Base-by-base conservation (phyloP, 2,113 vertebrate species). In the Callipepla californica region DNA sequence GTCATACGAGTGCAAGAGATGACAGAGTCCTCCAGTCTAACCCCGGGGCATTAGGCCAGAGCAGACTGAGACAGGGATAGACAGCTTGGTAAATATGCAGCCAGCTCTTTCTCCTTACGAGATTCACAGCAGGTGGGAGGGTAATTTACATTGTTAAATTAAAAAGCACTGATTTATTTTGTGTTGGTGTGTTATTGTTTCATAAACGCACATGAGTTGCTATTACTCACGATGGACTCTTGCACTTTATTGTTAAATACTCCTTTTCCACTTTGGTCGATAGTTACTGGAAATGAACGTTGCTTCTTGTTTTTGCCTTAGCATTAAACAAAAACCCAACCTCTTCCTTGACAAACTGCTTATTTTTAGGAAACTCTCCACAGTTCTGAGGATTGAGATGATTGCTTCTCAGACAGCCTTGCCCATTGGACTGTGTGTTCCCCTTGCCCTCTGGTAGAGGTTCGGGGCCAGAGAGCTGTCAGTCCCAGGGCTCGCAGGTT, bases 1-100 rank as follows among this genome's bases (percentile, higher is more conserved):
- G 96, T 96, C 95, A 96, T 92, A 92, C 19, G 74, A 97, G 96
- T 96, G 90, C 96, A 95, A 95, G 80, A 94, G 93, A 95, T 95
- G 93, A 95, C 78, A 91, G 91, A 95, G 92, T 91, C 93, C 85
- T 95, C 34, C 92, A 90, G 94, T 73, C 94, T 93, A 94, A 93
- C 86, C 94, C 83, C 63, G 48, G 95, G 94, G 95, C 95, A 87
- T 85, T 75, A 92, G 93, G 95, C 92, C 87, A 92, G 93, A 58
- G 61, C 79, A 67, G 86, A 94, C 67, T 87, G 95, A 79, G 85
- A 68, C 48, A 11, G 89, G 93, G 82, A 92, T 3, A 85, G 90
- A 87, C 93, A 79, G 89, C 86, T 88, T 40, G 47, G 90, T 92
- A 93, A 95, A 92, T 93, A 86, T 14, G 3, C 92, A 5, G 57